A percentile compares a stretch with the other conserved stretches of the same genome.
Conservation (phyloP, 2,797 vertebrate species). For the Micropoecilia bifurca region DNA sequence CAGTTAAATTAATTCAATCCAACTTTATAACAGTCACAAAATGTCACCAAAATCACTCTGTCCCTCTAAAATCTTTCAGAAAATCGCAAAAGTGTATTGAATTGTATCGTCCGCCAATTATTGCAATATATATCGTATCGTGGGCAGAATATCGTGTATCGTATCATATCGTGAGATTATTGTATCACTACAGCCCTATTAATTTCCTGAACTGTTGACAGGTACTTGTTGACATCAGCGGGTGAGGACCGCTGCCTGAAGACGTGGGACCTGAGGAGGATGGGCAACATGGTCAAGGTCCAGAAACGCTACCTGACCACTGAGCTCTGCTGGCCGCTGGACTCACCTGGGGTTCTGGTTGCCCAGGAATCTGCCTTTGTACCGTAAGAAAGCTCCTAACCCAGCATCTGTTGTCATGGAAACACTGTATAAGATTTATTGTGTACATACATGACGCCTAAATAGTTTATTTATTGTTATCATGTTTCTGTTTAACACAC, state of each 20-base stretch:
- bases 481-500: background rate
- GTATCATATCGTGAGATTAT: no score
- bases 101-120: no score
- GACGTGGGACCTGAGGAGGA: conserved; percentile 91
- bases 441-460: background rate
- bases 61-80: no score
- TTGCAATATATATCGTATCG: no score
- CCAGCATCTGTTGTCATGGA: background rate
- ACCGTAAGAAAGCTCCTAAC: conserved; percentile 75
- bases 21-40: no score
- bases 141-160: no score
- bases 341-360: conserved; percentile 85
- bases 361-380: conserved; percentile 90
- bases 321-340: conserved; percentile 90
- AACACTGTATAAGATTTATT: background rate
- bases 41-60: no score
- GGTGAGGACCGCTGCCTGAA: conserved; percentile 92
- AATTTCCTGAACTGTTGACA: conserved; percentile 52
- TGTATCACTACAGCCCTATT: no score
- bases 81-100: no score
- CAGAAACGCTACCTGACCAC: conserved; percentile 90
- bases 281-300: conserved; percentile 82
- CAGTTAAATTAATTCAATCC: no score
- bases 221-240: conserved; percentile 88
- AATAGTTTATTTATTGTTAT: background rate